A percentile compares a stretch with the other conserved stretches of the same genome.
phyloP scores from a whole-genome alignment of 2,113 vertebrate species.

The Colossoma macropomum region DNA sequence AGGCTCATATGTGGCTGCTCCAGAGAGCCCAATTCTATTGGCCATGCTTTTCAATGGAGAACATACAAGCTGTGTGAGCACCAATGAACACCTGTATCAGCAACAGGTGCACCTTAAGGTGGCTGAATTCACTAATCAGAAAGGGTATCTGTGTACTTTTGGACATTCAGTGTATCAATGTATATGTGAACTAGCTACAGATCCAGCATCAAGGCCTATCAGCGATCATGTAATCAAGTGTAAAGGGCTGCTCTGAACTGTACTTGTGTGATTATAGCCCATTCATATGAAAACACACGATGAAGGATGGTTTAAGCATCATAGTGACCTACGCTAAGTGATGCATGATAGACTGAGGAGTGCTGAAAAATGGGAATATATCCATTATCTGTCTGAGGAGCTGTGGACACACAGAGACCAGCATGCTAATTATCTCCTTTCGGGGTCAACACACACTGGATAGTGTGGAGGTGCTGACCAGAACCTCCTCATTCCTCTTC shows the following conservation, averaged over 20 bases:
- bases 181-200: too few species aligned
- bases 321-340: slow-evolving; percentile 14
- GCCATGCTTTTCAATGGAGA: too few species aligned
- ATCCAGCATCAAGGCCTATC: background rate
- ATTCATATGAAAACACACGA: slow-evolving; percentile 34
- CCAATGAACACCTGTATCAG: too few species aligned
- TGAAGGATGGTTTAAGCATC: slow-evolving; percentile 23
- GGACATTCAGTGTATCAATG: background rate
- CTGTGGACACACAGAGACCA: slow-evolving; percentile 35
- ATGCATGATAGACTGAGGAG: slow-evolving; percentile 5
- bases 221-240: slow-evolving; percentile 20
- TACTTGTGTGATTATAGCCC: slow-evolving; percentile 13
- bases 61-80: too few species aligned
- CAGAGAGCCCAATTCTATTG: too few species aligned
- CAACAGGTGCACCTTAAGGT: too few species aligned
- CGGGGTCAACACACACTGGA: slow-evolving; percentile 3
- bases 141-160: too few species aligned
- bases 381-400: slow-evolving; percentile 26
- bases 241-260: slow-evolving; percentile 12
- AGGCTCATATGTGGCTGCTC: too few species aligned
- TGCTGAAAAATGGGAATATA: slow-evolving; percentile 2
- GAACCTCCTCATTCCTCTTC: background rate
- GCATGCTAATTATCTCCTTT: slow-evolving; percentile 40
- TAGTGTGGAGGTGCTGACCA: slow-evolving; percentile 16
- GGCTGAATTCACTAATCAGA: too few species aligned